Evolutionary conservation across 2,888 invertebrate genomes (phyloP), one percentile per base, ranked within the genome.

Genomic region (Drosophila merina): DNA sequence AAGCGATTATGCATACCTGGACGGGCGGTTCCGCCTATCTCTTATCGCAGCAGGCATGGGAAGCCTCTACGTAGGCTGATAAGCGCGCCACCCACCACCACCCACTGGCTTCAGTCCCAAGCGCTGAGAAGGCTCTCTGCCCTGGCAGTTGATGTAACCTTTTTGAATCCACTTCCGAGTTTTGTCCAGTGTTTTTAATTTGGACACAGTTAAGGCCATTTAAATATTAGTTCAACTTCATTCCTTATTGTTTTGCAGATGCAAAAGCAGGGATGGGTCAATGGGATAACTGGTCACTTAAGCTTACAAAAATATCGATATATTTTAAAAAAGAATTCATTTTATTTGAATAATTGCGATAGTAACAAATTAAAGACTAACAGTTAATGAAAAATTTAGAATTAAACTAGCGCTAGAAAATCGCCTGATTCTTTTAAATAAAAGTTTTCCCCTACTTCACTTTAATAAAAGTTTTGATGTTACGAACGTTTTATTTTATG

Each of bases 11-110:
- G 50, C 28, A 12, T 42, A 42, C 70, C 59, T 50, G 50, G 50
- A 57, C 50, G 50, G 70, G 50, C 71, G 36, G 50, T 36, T 70
- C 49, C 49, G 59, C 70, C 59, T 70, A 33, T 49, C 30, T 63
- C 36, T 63, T 63, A 63, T 63, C 63, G 54, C 63, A 54, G 68
- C 28, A 36, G 44, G 68, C 63, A 63, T 63, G 49, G 42, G 25
- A 31, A 67, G 55, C 54, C 40, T 36, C 66, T 36, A 51, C 28
- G 44, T 40, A 63, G 33, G 28, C 30, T 33, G 63, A 63, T 63
- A 63, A 55, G 56, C 50, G 33, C 56, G 55, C 63, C 63, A 42
- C 63, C 63, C 66, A 66, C 40, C 67, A 30, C 67, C 26, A 28
- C 67, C 54, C 67, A 52, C 67, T 63, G 28, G 9, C 25, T 25